A percentile compares a stretch with the other conserved stretches of the same genome.
These are phyloP conservation scores for Drosophila quinaria DNA, from an alignment of 2,888 invertebrate genomes.

Conservation along the genomic window DNA sequence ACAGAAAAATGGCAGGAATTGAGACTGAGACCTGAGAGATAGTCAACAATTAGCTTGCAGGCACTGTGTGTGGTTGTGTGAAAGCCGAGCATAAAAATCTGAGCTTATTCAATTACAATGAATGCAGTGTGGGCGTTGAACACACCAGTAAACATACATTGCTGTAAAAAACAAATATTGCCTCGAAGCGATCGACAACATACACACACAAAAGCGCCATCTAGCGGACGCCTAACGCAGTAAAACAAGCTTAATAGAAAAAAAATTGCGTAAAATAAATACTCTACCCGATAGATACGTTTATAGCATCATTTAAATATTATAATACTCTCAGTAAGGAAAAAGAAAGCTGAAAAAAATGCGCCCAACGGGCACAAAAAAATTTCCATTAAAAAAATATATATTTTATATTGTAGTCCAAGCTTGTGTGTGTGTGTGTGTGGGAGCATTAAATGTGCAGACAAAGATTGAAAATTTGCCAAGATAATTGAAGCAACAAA, in stretches of 20 bases:
- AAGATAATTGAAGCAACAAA: slow-evolving; percentile 53
- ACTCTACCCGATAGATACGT: neutral
- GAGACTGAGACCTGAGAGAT: slow-evolving; percentile 10
- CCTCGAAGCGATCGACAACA: slow-evolving; percentile 32
- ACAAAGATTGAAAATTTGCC: slow-evolving; percentile 38
- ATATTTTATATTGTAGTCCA: neutral
- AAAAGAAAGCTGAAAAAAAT: neutral
- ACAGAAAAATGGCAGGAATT: slow-evolving; percentile 8
- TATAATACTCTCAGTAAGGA: neutral
- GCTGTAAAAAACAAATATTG: slow-evolving; percentile 48
- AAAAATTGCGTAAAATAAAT: neutral
- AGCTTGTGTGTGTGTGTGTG: slow-evolving; percentile 8
- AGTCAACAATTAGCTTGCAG: slow-evolving; percentile 67
- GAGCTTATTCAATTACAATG: slow-evolving; percentile 74
- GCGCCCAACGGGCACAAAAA: neutral
- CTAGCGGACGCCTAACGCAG: slow-evolving; percentile 30
- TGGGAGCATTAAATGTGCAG: neutral
- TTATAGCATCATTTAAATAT: neutral
- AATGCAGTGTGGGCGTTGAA: slow-evolving; percentile 38
- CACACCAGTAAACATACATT: slow-evolving; percentile 8
- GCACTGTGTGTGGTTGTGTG: slow-evolving; percentile 34
- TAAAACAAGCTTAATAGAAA: slow-evolving; percentile 3
- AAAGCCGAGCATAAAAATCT: slow-evolving; percentile 24
- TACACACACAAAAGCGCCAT: slow-evolving; percentile 22
- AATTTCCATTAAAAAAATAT: slow-evolving; percentile 32